phyloP scores from a whole-genome alignment of 2,113 vertebrate species.

The Phylloscopus whistleri region DNA sequence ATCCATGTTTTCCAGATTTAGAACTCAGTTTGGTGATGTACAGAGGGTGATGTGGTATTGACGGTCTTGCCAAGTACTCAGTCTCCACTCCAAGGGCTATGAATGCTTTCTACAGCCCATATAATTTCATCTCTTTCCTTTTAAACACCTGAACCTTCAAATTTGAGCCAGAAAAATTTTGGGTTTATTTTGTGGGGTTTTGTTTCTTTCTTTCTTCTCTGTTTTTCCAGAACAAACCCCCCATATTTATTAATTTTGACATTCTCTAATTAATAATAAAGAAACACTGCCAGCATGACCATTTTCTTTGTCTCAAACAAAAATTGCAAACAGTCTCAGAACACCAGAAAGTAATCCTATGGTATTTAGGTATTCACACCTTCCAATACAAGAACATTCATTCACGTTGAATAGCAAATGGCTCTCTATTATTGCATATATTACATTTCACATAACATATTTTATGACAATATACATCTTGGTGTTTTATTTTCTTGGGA shows the following conservation, averaged over 20 bases:
- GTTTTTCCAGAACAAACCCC: not conserved
- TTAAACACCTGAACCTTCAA: not conserved
- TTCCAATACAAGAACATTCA: not conserved
- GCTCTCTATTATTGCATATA: not conserved
- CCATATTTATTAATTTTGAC: not conserved
- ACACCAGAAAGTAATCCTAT: not conserved
- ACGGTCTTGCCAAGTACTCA: not conserved
- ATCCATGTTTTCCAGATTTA: not conserved
- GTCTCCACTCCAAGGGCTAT: not conserved
- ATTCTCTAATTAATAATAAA: not conserved
- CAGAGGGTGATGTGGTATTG: not conserved
- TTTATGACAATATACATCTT: not conserved
- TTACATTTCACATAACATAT: not conserved
- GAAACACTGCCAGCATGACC: not conserved
- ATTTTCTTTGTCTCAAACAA: not conserved
- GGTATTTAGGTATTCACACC: not conserved
- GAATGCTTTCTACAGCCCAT: not conserved
- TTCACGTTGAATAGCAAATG: not conserved
- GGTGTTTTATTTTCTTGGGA: not conserved
- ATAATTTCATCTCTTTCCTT: not conserved
- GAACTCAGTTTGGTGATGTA: not conserved
- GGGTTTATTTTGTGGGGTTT: accelerated
- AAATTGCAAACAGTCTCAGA: not conserved
- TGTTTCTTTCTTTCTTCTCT: not conserved
- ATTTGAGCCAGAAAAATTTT: not conserved